Evolutionary conservation across 2,113 vertebrate genomes (phyloP), one percentile per base, ranked within the genome.

Genomic region (Microtus oregoni): DNA sequence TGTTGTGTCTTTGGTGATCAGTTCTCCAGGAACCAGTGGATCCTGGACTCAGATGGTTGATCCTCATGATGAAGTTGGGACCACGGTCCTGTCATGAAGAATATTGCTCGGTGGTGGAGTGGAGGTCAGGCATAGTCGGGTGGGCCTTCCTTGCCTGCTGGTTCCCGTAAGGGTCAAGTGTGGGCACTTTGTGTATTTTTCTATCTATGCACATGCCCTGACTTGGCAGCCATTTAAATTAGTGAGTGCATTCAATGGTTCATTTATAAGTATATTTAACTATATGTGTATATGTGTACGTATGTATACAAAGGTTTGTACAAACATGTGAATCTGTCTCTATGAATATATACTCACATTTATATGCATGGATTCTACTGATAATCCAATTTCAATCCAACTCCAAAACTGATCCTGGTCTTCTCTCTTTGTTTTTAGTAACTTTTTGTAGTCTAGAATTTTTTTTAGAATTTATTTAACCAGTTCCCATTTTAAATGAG

Each of bases 381-480:
- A 73, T 89, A 67, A 28, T 89, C 41, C 4, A 55, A 68, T 79
- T 93, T 83, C 15, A 91, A 4, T 70, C 3, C n/a, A 91, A 35
- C 28, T 70, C 32, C n/a, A 96, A 19, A 32, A 20, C 68, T 91
- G 81, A 91, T 93, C 82, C 13, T 79, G 88, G 22, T 28, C 20
- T 44, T 92, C 65, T 90, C 26, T 30, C 35, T 85, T 95, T 93
- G 13, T 61, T 72, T 78, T 12, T 63, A 73, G 68, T 79, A 28
- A 50, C 28, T 85, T 76, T 68, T 63, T 85, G 14, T 38, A 87
- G 44, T 30, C 76, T 50, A 90, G 15, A 65, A 78, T 58, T 68
- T 90, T 75, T 90, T 72, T 79, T 50, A 41, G 79, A 35, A 75
- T 73, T 89, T 77, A 26, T 92, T 92, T 47, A 90, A 75, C 14